phyloP scores from a whole-genome alignment of 2,888 invertebrate genomes.

The Epinotia brunnichana region DNA sequence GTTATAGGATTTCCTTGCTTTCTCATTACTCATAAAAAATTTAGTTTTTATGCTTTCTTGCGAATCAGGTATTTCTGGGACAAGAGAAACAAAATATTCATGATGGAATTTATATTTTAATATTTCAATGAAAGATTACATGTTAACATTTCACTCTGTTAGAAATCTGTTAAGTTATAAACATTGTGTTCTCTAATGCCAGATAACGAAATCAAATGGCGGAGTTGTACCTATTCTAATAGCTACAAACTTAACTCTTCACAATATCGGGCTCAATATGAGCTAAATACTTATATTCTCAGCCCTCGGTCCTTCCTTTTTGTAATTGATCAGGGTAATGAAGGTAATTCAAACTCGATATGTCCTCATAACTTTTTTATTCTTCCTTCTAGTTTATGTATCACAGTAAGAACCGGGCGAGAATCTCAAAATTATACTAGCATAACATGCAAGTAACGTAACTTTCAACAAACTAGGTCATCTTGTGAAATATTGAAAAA shows the following conservation, averaged over 20 bases:
- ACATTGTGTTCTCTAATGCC: slow-evolving; percentile 65
- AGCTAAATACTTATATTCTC: slow-evolving; percentile 76
- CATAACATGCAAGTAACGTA: slow-evolving; percentile 78
- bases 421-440: slow-evolving; percentile 81
- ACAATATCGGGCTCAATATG: slow-evolving; percentile 82
- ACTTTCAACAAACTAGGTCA: slow-evolving; percentile 72
- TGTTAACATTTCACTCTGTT: slow-evolving; percentile 67
- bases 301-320: slow-evolving; percentile 69
- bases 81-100: slow-evolving; percentile 61
- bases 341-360: slow-evolving; percentile 45
- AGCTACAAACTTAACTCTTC: slow-evolving; percentile 72
- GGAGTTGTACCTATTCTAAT: slow-evolving; percentile 75
- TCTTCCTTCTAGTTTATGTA: slow-evolving; percentile 65
- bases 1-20: slow-evolving; percentile 18
- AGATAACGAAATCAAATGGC: slow-evolving; percentile 72
- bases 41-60: neutral
- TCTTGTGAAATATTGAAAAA: slow-evolving; percentile 59
- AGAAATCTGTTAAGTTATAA: slow-evolving; percentile 66
- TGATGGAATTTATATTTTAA: slow-evolving; percentile 80
- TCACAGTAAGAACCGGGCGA: slow-evolving; percentile 82
- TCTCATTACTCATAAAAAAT: slow-evolving; percentile 4
- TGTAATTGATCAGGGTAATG: slow-evolving; percentile 54
- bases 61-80: slow-evolving; percentile 24
- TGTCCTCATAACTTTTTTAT: slow-evolving; percentile 56
- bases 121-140: slow-evolving; percentile 77